phyloP scores from a whole-genome alignment of 92 coral and sea anemone genomes.

The Palythoa grandis region DNA sequence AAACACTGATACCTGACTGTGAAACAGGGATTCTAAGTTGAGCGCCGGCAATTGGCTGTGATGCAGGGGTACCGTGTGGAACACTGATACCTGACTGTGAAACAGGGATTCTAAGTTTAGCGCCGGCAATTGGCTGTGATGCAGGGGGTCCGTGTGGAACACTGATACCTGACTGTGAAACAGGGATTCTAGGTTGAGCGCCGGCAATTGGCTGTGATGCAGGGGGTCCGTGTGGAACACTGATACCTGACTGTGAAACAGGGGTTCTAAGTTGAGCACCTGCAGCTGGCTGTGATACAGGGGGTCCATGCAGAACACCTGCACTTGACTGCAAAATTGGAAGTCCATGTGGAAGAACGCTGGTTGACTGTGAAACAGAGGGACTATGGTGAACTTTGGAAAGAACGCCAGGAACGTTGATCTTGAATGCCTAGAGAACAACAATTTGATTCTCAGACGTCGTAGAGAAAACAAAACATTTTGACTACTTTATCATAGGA shows the following conservation, averaged over 20 bases:
- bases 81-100: no score
- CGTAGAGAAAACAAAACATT: no score
- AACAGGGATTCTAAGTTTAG: no score
- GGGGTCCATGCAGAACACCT: not conserved
- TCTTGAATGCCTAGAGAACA: conserved; percentile 69
- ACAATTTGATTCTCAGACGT: not conserved
- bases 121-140: not conserved
- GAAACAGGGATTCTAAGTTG: no score
- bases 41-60: no score
- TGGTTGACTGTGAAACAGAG: conserved; percentile 33
- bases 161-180: no score
- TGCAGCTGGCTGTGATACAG: not conserved
- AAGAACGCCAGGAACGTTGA: conserved; percentile 74
- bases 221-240: not conserved
- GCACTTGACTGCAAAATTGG: not conserved
- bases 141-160: not conserved
- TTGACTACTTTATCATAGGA: no score
- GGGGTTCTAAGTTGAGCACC: not conserved
- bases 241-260: not conserved
- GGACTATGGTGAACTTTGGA: conserved; percentile 36
- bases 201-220: not conserved
- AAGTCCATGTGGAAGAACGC: not conserved
- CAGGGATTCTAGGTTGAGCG: no score
- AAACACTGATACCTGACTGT: no score
- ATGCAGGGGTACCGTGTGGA: no score